A percentile compares a stretch with the other conserved stretches of the same genome.
Evolutionary conservation across 1,140 invertebrate species (phyloP).

Genomic region (Neocloeon triangulifer): DNA sequence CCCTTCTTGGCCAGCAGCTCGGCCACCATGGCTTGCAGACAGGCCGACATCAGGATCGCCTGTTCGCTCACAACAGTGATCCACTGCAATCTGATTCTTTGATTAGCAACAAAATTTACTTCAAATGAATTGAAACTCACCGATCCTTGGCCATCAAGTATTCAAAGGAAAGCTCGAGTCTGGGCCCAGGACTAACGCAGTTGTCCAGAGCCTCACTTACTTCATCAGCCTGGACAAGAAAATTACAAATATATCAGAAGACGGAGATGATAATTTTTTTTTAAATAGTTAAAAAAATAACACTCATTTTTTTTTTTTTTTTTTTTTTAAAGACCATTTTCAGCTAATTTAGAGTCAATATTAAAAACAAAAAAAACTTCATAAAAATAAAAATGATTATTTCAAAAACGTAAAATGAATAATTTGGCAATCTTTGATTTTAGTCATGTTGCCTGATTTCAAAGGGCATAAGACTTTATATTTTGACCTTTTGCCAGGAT

Average conservation of each 20-base stretch:
- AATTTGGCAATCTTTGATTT: too few species aligned
- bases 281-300: constrained; percentile 5
- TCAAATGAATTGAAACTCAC: too few species aligned
- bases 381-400: too few species aligned
- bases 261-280: constrained; percentile 3
- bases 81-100: constrained; percentile 76
- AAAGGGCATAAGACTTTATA: too few species aligned
- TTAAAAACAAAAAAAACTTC: not conserved
- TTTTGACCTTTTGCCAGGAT: too few species aligned
- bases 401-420: too few species aligned
- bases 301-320: not conserved
- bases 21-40: constrained; percentile 84
- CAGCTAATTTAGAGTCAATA: not conserved
- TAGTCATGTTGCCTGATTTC: too few species aligned
- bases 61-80: constrained; percentile 73
- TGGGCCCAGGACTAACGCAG: constrained; percentile 8
- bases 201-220: not conserved
- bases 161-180: constrained; percentile 78
- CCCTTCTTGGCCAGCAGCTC: constrained; percentile 69
- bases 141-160: constrained; percentile 88
- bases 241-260: too few species aligned
- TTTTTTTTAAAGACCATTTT: constrained; percentile 2
- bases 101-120: too few species aligned
- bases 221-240: constrained; percentile 4
- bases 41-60: constrained; percentile 86